A percentile compares a stretch with the other conserved stretches of the same genome.
phyloP scores from a whole-genome alignment of 2,888 invertebrate genomes.

The Mactromeris polynyma region DNA sequence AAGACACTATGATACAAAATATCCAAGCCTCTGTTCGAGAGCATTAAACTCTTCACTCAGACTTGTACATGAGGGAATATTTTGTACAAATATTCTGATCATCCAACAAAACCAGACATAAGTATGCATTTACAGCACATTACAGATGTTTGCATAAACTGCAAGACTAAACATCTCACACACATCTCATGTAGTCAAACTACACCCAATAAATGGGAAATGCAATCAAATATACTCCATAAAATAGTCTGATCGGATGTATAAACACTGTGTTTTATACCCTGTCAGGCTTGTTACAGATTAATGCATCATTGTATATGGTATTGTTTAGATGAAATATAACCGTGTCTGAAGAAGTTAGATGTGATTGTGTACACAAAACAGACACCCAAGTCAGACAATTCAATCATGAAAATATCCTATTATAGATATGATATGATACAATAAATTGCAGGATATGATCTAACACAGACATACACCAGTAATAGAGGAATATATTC shows the following conservation, averaged over 20 bases:
- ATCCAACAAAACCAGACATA: too few species aligned
- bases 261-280: constrained; percentile 9
- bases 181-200: not conserved
- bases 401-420: not conserved
- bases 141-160: not conserved
- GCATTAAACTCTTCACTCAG: too few species aligned
- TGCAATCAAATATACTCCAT: not conserved
- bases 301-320: not conserved
- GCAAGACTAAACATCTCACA: not conserved
- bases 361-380: not conserved
- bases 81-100: too few species aligned
- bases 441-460: too few species aligned
- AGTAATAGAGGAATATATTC: not conserved
- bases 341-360: not conserved
- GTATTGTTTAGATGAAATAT: not conserved
- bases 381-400: not conserved
- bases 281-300: not conserved
- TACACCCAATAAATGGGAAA: not conserved
- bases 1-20: too few species aligned
- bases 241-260: not conserved
- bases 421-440: not conserved
- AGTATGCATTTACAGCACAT: not conserved
- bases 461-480: too few species aligned
- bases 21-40: too few species aligned
- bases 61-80: too few species aligned